Evolutionary conservation across 2,888 invertebrate species (phyloP), one percentile per base, ranked within the genome.

Genomic region (Leistus spinibarbis): DNA sequence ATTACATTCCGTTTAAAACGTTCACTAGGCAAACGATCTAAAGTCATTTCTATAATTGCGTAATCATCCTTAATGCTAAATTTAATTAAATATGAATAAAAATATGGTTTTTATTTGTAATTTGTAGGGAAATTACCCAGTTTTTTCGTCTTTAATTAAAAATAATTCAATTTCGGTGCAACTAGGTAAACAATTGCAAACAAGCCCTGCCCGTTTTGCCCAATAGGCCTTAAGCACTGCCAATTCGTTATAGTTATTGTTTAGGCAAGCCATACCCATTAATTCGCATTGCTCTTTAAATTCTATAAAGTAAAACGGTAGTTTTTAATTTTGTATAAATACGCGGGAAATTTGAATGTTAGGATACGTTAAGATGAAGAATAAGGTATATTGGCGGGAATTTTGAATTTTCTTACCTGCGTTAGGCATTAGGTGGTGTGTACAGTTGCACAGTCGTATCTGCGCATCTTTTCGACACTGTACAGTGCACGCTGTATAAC

Each of bases 111-210:
- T 23, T 60, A 65, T 7, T 20, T 80, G n/a, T 78, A 80, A 76
- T 83, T 79, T 65, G 71, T 69, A 60, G 76, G 66, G 9, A 67
- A 75, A 76, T 81, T 79, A 85, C 87, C 84, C 81, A 27, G 79
- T 82, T 78, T 85, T 84, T n/a, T 86, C 85, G 77, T 90, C 89
- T 79, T 88, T 89, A 68, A 92, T 88, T 16, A 91, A 86, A 3
- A 90, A 88, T 75, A 92, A 88, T 79, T 93, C 93, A 7, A 91
- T 89, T 83, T 93, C 93, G 0, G 90, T 89, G 81, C 93, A 93
- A 13, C 92, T 91, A 0, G 92, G 92, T 72, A 92, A 82, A 79
- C 93, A 93, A 80, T 90, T 87, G 79, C 93, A 93, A 0, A 88
- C 86, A 16, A 93, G 84, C 0, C 93, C 93, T 0, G 88, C 88